A percentile compares a stretch with the other conserved stretches of the same genome.
Conservation (phyloP, 2,888 invertebrate species). For the Cremastobaeus sp. region DNA sequence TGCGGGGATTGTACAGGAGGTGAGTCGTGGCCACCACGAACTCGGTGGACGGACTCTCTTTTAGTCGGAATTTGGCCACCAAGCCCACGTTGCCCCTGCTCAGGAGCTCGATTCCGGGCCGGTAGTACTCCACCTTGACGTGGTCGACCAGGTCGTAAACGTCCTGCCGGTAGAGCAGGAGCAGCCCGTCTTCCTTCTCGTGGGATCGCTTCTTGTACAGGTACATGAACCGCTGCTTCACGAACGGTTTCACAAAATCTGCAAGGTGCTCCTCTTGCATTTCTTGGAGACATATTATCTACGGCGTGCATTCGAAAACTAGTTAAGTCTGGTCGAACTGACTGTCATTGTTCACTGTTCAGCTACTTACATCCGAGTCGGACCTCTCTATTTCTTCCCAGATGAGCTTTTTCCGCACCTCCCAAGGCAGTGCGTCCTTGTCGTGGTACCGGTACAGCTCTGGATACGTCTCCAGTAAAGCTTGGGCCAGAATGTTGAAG, state of each 20-base stretch:
- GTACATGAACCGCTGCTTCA: conserved; percentile 83
- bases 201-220: conserved; percentile 92
- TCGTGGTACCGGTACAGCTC: conserved; percentile 85
- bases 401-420: conserved; percentile 81
- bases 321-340: no score
- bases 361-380: conserved; percentile 81
- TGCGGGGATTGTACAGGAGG: conserved; percentile 92
- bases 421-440: conserved; percentile 84
- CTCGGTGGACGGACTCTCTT: conserved; percentile 78
- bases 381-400: conserved; percentile 81
- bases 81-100: conserved; percentile 94
- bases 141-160: conserved; percentile 84
- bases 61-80: conserved; percentile 85
- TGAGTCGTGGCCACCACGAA: conserved; percentile 95
- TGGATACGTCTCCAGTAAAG: conserved; percentile 85
- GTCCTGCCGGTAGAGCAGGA: conserved; percentile 87
- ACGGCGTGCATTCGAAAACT: conserved; percentile 13
- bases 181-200: conserved; percentile 91
- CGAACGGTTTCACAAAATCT: conserved; percentile 81
- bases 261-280: conserved; percentile 88
- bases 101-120: conserved; percentile 82
- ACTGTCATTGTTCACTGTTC: no score
- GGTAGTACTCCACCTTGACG: conserved; percentile 85
- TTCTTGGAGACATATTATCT: conserved; percentile 94
- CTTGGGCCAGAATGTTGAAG: conserved; percentile 94